Evolutionary conservation across 2,113 vertebrate genomes (phyloP).

Genomic region (Oncorhynchus tshawytscha): DNA sequence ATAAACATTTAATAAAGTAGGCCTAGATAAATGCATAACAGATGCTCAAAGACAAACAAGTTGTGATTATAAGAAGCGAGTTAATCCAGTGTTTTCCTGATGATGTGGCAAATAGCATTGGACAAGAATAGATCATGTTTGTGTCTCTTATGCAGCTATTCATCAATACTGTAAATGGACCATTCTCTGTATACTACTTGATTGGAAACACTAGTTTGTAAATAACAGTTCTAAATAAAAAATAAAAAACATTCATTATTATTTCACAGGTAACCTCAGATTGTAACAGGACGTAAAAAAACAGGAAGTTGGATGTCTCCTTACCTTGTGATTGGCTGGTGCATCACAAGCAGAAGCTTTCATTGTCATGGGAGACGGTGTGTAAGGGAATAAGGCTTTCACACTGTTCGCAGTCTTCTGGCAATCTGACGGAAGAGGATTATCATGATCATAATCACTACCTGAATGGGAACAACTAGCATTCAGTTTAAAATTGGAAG

Average conservation of each 20-base stretch:
- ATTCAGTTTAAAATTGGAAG: conserved; percentile 22
- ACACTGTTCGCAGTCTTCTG: conserved; percentile 89
- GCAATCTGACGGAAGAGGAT: conserved; percentile 65
- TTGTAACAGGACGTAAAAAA: neutral
- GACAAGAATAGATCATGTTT: no score
- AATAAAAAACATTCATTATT: no score
- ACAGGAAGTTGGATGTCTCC: neutral
- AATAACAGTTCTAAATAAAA: no score
- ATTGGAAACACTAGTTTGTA: no score
- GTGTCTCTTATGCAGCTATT: no score
- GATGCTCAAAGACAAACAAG: conserved; percentile 12
- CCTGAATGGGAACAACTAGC: conserved; percentile 14
- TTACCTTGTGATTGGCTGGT: conserved; percentile 33
- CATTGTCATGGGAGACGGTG: conserved; percentile 72
- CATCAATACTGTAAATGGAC: no score
- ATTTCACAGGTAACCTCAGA: no score
- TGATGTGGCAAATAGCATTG: no score
- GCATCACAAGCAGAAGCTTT: conserved; percentile 74
- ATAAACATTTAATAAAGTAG: conserved; percentile 14
- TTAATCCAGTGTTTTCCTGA: no score
- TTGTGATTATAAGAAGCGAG: no score
- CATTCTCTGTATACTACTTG: no score
- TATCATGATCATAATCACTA: conserved; percentile 16
- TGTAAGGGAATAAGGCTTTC: conserved; percentile 94
- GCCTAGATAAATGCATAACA: conserved; percentile 8